Evolutionary conservation across 2,888 invertebrate genomes (phyloP), one percentile per base, ranked within the genome.

Genomic region (Eurytoma californica): DNA sequence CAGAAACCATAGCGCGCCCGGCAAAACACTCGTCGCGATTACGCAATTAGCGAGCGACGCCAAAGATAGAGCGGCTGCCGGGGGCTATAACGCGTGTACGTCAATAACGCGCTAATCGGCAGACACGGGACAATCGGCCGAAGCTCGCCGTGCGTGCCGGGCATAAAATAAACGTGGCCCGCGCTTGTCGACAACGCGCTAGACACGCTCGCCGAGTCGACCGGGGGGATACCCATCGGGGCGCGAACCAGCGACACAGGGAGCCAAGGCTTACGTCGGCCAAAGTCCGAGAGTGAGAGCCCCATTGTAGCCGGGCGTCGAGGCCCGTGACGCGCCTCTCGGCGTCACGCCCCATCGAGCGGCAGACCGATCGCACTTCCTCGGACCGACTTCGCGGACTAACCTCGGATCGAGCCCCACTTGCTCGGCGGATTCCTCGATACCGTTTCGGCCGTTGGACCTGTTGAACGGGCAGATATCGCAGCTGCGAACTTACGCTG

Each of bases 301-400:
- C 53, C 53, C n/a, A 53, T 53, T 53, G 53, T 53, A 39, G 5
- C 39, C 39, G 39, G 3, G 53, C 53, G n/a, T 53, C 53, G 53
- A 7, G 53, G 14, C 53, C 53, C 53, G 53, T n/a, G n/a, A 13
- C 13, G 53, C 53, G 13, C 14, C 53, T 13, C 53, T 53, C 53
- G 49, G 14, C 53, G 53, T 67, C 28, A 53, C 53, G 67, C 67
- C 53, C 53, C 67, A 67, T 67, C 67, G 53, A 24, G 67, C 67
- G 24, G 4, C 5, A 13, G 5, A 24, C n/a, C 30, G 49, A 20
- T 72, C 61, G 61, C 61, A 18, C 61, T 61, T 51, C 72, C 61
- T 61, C 24, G 51, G 70, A 47, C 18, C 4, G 39, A 39, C 39
- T 39, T 39, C 39, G 4, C 39, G 39, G 39, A 39, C 39, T 0